Percentiles rank a stretch among this genome's conserved stretches.
Conservation (phyloP, 2,888 invertebrate species). For the Polydrusus tereticollis region DNA sequence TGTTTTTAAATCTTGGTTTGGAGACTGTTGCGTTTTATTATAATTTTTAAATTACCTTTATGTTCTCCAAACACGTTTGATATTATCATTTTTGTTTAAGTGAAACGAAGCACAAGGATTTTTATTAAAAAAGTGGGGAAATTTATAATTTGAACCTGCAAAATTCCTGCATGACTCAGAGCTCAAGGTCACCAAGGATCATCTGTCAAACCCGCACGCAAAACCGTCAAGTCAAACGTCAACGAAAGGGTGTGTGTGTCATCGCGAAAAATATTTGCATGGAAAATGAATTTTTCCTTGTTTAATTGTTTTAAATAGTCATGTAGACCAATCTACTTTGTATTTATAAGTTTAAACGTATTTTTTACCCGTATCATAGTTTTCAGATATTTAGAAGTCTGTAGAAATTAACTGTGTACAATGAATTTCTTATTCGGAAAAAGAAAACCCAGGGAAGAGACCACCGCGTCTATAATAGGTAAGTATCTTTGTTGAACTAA, state of each 20-base stretch:
- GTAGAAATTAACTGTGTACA: not conserved
- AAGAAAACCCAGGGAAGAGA: conserved; percentile 53
- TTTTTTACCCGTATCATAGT: not conserved
- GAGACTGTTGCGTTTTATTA: too few relatives aligned
- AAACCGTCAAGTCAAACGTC: not conserved
- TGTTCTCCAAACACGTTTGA: too few relatives aligned
- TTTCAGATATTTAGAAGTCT: not conserved
- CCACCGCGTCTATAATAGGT: conserved; percentile 65
- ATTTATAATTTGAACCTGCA: too few relatives aligned
- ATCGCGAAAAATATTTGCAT: not conserved
- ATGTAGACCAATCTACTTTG: not conserved
- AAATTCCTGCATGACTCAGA: too few relatives aligned
- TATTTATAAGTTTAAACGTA: not conserved
- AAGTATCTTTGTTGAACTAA: not conserved
- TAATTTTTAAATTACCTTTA: too few relatives aligned
- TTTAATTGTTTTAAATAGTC: conserved; percentile 8
- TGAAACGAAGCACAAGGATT: too few relatives aligned
- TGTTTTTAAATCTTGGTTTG: too few relatives aligned
- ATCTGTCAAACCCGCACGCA: not conserved
- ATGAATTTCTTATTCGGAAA: conserved; percentile 47
- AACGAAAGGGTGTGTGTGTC: conserved; percentile 35
- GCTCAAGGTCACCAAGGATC: too few relatives aligned
- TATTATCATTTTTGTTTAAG: too few relatives aligned
- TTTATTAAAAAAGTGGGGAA: too few relatives aligned
- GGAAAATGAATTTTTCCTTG: conserved; percentile 8